phyloP scores from a whole-genome alignment of 2,888 invertebrate species.

The Brachycybe producta region DNA sequence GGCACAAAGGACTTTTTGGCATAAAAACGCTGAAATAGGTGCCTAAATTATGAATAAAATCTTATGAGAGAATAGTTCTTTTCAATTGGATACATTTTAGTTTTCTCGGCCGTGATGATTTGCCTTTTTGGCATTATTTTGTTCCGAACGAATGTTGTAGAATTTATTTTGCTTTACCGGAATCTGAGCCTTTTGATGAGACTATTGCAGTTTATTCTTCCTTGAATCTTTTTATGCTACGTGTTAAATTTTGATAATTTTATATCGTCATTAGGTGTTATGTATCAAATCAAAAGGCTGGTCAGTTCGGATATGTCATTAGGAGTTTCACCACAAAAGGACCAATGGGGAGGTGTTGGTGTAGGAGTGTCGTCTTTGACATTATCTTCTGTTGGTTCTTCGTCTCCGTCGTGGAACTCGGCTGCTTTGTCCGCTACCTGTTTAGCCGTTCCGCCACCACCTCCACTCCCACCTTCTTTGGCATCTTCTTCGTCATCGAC shows the following conservation, averaged over 20 bases:
- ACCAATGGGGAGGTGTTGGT: constrained; percentile 15
- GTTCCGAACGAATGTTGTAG: neutral
- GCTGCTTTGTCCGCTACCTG: constrained; percentile 15
- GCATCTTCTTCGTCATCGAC: constrained; percentile 14
- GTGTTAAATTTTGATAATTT: constrained; percentile 8
- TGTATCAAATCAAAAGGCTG: constrained; percentile 69
- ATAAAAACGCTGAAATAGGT: no score
- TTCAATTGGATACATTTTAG: no score
- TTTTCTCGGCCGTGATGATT: neutral
- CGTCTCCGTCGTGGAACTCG: constrained; percentile 15
- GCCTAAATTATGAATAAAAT: no score
- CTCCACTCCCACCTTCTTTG: constrained; percentile 13
- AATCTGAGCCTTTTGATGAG: constrained; percentile 5
- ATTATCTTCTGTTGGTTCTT: constrained; percentile 2
- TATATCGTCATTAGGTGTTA: constrained; percentile 44
- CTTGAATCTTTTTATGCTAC: neutral
- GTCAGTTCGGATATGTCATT: constrained; percentile 49
- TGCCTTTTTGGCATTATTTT: neutral
- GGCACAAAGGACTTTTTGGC: no score
- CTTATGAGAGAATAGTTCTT: no score
- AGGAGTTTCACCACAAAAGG: constrained; percentile 28
- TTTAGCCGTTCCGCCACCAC: constrained; percentile 13
- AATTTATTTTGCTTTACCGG: constrained; percentile 4
- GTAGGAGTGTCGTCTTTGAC: neutral
- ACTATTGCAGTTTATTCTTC: neutral